Evolutionary conservation across 1,140 invertebrate genomes (phyloP), one percentile per base, ranked within the genome.

Genomic region (Sycophila sp.): DNA sequence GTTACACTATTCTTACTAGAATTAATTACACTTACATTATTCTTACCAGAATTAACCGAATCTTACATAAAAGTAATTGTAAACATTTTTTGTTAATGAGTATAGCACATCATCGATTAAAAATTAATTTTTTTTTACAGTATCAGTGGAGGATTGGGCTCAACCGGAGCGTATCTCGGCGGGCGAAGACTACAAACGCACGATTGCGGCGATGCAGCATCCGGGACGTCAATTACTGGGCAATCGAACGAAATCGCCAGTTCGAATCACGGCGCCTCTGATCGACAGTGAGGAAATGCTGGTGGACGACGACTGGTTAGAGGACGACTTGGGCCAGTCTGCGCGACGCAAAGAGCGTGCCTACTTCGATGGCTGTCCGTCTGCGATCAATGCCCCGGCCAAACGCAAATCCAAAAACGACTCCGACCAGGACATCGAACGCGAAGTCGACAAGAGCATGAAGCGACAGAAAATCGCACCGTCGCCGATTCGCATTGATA

Each of bases 271-370:
- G 15, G 73, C 80, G 30, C 84, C 83, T 0, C 69, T 88, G 0
- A 51, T 88, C 4, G 81, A 82, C 30, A 80, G 78, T n/a, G 78
- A 84, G 26, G 80, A 87, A 51, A 47, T 80, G 19, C 75, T 87
- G 7, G 71, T 78, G 1, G 83, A 85, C 19, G 72, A 70, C 0
- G 81, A 87, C 40, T 88, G 86, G 86, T 38, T 63, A 11, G 71
- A 87, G 8, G 85, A 86, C 19, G 85, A 88, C 67, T 22, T 88
- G 2, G 68, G 73, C 51, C 24, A 42, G 30, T 22, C 19, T 3
- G n/a, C 56, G 28, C 38, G 55, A 28, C 53, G 45, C 0, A 60
- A 73, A 26, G 45, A 65, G 0, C n/a, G n/a, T n/a, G n/a, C n/a
- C n/a, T n/a, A n/a, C n/a, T n/a, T n/a, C n/a, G n/a, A 42, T 6